A percentile compares a stretch with the other conserved stretches of the same genome.
Conservation (phyloP, 2,113 vertebrate species). For the Zosterops japonicus region DNA sequence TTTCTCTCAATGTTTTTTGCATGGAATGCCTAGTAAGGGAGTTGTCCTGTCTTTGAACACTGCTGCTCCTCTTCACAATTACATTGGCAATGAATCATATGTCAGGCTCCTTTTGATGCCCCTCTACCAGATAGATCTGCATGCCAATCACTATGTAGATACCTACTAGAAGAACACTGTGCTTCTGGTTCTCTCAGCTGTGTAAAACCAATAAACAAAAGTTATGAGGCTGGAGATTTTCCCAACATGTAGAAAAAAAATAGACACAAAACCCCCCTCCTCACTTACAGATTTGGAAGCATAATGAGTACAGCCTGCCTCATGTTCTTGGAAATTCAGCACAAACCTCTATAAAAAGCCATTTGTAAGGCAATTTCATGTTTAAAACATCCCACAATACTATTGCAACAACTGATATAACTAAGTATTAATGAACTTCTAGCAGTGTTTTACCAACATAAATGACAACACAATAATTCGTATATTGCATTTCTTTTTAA, state of each 20-base stretch:
- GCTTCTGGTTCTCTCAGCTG: background rate
- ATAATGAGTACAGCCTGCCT: background rate
- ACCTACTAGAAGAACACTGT: background rate
- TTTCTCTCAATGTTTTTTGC: background rate
- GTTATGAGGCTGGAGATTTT: background rate
- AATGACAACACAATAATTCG: background rate
- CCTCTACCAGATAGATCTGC: background rate
- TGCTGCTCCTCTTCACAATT: background rate
- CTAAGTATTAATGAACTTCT: background rate
- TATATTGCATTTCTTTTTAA: background rate
- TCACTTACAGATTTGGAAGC: background rate
- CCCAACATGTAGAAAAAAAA: background rate
- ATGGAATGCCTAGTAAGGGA: background rate
- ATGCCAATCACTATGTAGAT: background rate
- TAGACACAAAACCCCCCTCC: background rate
- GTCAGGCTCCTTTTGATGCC: accelerated
- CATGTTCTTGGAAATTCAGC: background rate
- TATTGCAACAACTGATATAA: background rate
- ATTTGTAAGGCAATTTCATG: background rate
- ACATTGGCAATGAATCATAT: background rate
- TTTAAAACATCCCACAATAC: background rate
- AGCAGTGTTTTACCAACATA: background rate
- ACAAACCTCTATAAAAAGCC: background rate
- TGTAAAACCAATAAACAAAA: background rate
- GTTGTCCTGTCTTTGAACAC: background rate